Evolutionary conservation across 2,797 vertebrate species (phyloP), one percentile per base, ranked within the genome.

Genomic region (Megalops cyprinoides): DNA sequence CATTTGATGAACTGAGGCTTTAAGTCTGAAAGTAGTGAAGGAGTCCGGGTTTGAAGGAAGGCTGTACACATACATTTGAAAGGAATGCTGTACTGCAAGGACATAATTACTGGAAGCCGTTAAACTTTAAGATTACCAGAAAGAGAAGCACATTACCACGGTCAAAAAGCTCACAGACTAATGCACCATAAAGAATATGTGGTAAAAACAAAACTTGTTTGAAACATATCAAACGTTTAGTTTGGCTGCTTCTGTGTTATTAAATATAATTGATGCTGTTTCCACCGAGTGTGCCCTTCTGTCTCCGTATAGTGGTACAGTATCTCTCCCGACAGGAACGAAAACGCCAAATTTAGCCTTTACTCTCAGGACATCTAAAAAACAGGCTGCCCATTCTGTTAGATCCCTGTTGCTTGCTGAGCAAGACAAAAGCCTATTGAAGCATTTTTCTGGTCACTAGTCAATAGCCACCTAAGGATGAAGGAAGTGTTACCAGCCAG

Each of bases 341-440:
- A 74, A 74, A 77, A 80, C 83, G 73, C 67, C 67, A 76, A 74
- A 83, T 86, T 86, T 80, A 83, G 74, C 49, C 81, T 81, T n/a
- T 20, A 79, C 71, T 60, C 85, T 65, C 49, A 80, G 60, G 79
- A 25, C 49, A 76, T 80, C 81, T 55, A 48, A 77, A 79, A 83
- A 76, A 53, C 65, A 85, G 74, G 78, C 80, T 87, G 83, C 75
- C 67, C 5, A 83, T 85, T 83, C 62, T 80, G 51, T 74, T 74
- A 75, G 78, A 51, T 39, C 14, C 74, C 39, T 15, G 58, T 12
- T 82, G 88, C 85, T 85, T 87, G 86, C 87, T 85, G 88, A 87
- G 89, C 86, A 90, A 87, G 77, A 87, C 86, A 87, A 88, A 91
- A 82, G 79, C 78, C 83, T 82, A 88, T 88, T 88, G 88, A 65